A percentile compares a stretch with the other conserved stretches of the same genome.
phyloP scores from a whole-genome alignment of 1,140 invertebrate species.

The Megalopta genalis region DNA sequence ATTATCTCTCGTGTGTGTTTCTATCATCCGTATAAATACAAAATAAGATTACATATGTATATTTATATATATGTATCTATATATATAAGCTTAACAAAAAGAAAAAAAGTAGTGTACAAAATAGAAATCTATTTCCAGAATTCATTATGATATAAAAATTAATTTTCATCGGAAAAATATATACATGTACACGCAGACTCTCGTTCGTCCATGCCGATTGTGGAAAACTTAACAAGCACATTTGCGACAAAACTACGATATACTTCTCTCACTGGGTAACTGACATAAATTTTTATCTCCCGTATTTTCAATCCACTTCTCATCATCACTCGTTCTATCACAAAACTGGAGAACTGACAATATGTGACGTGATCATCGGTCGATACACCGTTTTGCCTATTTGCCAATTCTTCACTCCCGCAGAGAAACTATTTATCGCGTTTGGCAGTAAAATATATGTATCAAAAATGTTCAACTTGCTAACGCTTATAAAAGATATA shows the following conservation, averaged over 20 bases:
- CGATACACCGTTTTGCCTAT: background rate
- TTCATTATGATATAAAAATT: slow-evolving; percentile 52
- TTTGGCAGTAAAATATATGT: slow-evolving; percentile 49
- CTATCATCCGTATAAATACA: slow-evolving; percentile 59
- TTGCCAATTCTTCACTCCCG: background rate
- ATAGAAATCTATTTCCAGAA: slow-evolving; percentile 62
- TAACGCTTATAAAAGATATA: slow-evolving; percentile 53
- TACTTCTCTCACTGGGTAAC: slow-evolving; percentile 55
- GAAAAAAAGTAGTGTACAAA: slow-evolving; percentile 63
- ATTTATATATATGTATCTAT: background rate
- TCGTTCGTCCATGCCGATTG: slow-evolving; percentile 23
- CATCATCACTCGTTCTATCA: slow-evolving; percentile 34
- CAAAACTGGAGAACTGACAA: slow-evolving; percentile 36
- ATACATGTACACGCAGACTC: slow-evolving; percentile 44
- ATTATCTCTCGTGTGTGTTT: slow-evolving; percentile 36
- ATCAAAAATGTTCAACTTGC: slow-evolving; percentile 38
- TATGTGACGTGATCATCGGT: background rate
- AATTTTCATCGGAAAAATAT: slow-evolving; percentile 47
- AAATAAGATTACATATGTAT: slow-evolving; percentile 57
- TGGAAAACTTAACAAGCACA: slow-evolving; percentile 49
- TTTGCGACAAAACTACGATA: slow-evolving; percentile 52
- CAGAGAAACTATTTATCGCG: slow-evolving; percentile 17
- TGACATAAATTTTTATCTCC: slow-evolving; percentile 51
- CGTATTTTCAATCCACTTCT: background rate
- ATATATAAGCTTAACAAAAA: slow-evolving; percentile 34